Evolutionary conservation across 2,888 invertebrate genomes (phyloP), one percentile per base, ranked within the genome.

Genomic region (Eilema griseolum): DNA sequence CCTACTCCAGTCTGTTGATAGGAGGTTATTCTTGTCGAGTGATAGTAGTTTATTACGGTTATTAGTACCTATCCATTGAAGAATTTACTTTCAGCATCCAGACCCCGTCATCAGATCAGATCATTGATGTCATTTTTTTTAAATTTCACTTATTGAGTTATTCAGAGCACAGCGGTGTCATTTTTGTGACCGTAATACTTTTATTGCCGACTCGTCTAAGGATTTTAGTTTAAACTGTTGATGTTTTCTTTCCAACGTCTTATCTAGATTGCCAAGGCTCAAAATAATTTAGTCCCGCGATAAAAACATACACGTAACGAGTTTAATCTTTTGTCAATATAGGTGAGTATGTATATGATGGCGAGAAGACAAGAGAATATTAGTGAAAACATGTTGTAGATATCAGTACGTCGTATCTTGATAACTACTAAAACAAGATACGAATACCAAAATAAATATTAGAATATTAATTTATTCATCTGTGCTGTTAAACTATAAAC

Each of bases 271-370:
- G 70, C 71, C 79, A 83, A 80, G 77, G 80, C 84, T 86, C 83
- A 83, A 87, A 79, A 82, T 80, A 84, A 83, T 84, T 85, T 80
- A 83, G 78, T 85, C 83, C 83, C 80, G 83, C 88, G 93, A 92
- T 93, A 93, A 91, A 87, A 86, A 86, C 85, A 85, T 84, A 83
- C 76, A 80, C 83, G 80, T 83, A 81, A 87, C 80, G 80, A 74
- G 74, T 80, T 73, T 90, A 92, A 93, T 94, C 94, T 93, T 91
- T 88, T 86, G 94, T 93, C 90, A 93, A 94, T 90, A 93, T 91
- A 87, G 89, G 85, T 85, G 78, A 77, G 86, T 81, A 78, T 75
- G 76, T 89, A 88, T 89, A 88, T 86, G 86, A 87, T 75, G 83
- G 78, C 68, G 81, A 81, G 85, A 79, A 83, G 86, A 86, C 85